Conservation (phyloP, 2,888 invertebrate species). For the Hartigia nigra region DNA sequence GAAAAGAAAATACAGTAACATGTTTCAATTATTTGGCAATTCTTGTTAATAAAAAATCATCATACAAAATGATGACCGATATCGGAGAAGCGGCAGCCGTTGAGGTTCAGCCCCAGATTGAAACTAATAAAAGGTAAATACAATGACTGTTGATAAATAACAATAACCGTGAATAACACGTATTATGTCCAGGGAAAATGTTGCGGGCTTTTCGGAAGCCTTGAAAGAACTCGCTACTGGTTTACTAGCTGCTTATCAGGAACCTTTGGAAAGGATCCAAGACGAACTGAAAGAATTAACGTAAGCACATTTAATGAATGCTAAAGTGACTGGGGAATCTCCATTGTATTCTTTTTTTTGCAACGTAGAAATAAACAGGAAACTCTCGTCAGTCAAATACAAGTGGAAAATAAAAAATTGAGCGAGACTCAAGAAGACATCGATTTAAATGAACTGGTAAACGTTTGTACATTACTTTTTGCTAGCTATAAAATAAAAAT, state of each 20-base stretch:
- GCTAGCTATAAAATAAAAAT: slow-evolving; percentile 6
- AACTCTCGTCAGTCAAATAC: slow-evolving; percentile 52
- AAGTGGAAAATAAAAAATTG: slow-evolving; percentile 58
- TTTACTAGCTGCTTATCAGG: slow-evolving; percentile 57
- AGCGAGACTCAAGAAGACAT: slow-evolving; percentile 48
- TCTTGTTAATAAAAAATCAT: not conserved
- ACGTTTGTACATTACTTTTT: slow-evolving; percentile 33
- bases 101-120: slow-evolving; percentile 37
- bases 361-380: slow-evolving; percentile 57
- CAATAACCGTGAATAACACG: slow-evolving; percentile 1
- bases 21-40: no score
- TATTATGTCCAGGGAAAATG: slow-evolving; percentile 24
- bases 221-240: slow-evolving; percentile 57
- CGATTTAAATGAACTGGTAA: slow-evolving; percentile 63
- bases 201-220: slow-evolving; percentile 42
- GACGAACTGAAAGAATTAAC: slow-evolving; percentile 64
- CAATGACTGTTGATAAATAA: not conserved
- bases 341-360: slow-evolving; percentile 28
- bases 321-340: slow-evolving; percentile 5
- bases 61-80: slow-evolving; percentile 50
- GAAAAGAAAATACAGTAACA: no score
- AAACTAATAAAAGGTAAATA: slow-evolving; percentile 29
- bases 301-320: slow-evolving; percentile 49
- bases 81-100: slow-evolving; percentile 45
- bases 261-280: slow-evolving; percentile 58